Base-by-base conservation (phyloP, 2,888 invertebrate genomes). In the Hybos culiciformis region DNA sequence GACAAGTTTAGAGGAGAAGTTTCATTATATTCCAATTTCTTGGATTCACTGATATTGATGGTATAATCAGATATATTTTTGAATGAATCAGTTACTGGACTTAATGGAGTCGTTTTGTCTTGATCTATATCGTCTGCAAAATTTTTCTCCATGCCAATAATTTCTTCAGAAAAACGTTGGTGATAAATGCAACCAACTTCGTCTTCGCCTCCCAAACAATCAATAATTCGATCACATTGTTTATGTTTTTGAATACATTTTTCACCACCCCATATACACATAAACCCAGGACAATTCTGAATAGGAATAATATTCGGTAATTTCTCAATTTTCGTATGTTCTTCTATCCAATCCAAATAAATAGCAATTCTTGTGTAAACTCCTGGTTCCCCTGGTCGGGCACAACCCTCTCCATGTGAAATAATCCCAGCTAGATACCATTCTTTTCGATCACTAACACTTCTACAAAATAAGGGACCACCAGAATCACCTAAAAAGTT, bases 391-490 rank as follows among this genome's bases (percentile, higher is more conserved):
- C 75, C 71, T 41, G 80, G 76, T 50, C 83, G 72, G 17, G 77
- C 90, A 62, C 90, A 90, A 4, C 90, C 90, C 54, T 84, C 80
- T 19, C 90, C 90, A 56, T 88, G 87, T 56, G 87, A 87, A 1
- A 90, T 84, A 40, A 90, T 74, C 1, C 88, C 90, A 5, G 80
- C 85, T 46, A 86, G 69, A 58, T 84, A 86, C 81, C 83, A 85
- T 56, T 80, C 80, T 48, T 74, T 72, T 0, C 70, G 62, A 55
- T 74, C 72, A 44, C 70, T 68, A 32, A 79, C 76, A 62, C 80
- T 80, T 58, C 74, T 76, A 64, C 88, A 88, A 62, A 87, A 73
- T 39, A 88, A 72, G 37, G 88, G 88, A 1, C 88, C 87, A 37
- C 88, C 88, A 51, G 86, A 86, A 47, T 67, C 66, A 5, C 62